Evolutionary conservation across 37 sponge, comb jelly and placozoan genomes (phyloP).

Genomic region (Cliona cf. orientalis): DNA sequence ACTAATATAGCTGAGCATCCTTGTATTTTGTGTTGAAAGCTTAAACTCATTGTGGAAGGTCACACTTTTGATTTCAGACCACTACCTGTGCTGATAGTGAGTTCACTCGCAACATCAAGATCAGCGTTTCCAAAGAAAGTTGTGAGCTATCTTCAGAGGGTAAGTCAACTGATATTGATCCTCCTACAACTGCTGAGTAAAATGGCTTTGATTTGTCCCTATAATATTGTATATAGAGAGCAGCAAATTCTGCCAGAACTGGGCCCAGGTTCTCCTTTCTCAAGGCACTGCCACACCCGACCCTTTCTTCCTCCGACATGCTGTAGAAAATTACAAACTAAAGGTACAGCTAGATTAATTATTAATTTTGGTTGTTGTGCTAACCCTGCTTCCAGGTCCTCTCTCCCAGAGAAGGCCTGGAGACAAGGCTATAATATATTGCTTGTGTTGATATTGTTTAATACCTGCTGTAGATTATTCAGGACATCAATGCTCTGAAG

Average conservation of each 20-base stretch:
- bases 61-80: too few species aligned
- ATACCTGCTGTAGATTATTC: conserved; percentile 75
- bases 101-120: too few species aligned
- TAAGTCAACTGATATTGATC: not conserved
- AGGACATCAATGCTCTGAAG: conserved; percentile 73
- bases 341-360: conserved; percentile 38
- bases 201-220: not conserved
- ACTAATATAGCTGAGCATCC: too few species aligned
- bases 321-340: conserved; percentile 63
- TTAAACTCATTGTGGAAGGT: too few species aligned
- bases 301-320: conserved; percentile 72
- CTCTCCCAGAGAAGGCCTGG: not conserved
- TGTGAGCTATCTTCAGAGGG: conserved; percentile 27
- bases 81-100: too few species aligned
- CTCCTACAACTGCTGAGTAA: not conserved
- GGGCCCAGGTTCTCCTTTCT: conserved; percentile 62
- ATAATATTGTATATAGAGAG: conserved; percentile 22
- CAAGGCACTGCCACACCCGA: conserved; percentile 53
- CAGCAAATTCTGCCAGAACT: conserved; percentile 60
- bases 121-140: conserved; percentile 11
- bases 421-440: too few species aligned
- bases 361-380: not conserved
- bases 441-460: too few species aligned
- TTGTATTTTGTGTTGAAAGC: too few species aligned
- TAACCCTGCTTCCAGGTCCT: not conserved